Evolutionary conservation across 2,888 invertebrate genomes (phyloP).

Genomic region (Labia minor): DNA sequence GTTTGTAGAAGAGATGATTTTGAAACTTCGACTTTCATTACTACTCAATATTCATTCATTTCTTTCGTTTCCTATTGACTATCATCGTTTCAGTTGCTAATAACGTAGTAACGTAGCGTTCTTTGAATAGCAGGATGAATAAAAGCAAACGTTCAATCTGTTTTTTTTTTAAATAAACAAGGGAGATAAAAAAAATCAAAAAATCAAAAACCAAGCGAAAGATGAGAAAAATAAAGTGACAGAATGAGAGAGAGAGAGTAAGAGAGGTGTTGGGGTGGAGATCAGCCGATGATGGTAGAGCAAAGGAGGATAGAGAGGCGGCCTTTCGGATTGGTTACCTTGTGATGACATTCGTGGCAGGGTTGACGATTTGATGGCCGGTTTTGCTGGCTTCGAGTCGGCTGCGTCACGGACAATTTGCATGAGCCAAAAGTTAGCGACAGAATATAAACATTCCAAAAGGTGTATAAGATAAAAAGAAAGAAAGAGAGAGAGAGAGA

Average conservation of each 20-base stretch:
- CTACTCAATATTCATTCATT: not conserved
- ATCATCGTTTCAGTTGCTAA: no score
- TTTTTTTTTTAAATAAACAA: no score
- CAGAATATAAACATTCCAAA: constrained; percentile 15
- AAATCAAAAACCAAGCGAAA: no score
- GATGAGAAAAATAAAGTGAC: not conserved
- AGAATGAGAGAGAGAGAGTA: not conserved
- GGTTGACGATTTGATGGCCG: constrained; percentile 92
- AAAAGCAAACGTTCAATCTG: not conserved
- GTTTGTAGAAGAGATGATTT: no score
- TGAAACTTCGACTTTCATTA: not conserved
- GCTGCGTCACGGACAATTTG: constrained; percentile 42
- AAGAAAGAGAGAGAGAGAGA: constrained; percentile 13
- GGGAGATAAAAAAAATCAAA: no score
- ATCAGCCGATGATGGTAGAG: no score
- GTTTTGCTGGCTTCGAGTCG: constrained; percentile 90
- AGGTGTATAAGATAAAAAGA: constrained; percentile 24
- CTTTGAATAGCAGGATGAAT: not conserved
- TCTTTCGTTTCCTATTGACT: not conserved
- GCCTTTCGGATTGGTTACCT: constrained; percentile 54
- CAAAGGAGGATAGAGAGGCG: not conserved
- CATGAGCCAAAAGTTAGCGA: constrained; percentile 22
- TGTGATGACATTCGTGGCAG: constrained; percentile 87
- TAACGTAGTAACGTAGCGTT: not conserved
- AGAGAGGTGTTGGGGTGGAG: no score